These are phyloP conservation scores for Actias luna DNA, from an alignment of 2,888 invertebrate genomes.

Conservation along the genomic window DNA sequence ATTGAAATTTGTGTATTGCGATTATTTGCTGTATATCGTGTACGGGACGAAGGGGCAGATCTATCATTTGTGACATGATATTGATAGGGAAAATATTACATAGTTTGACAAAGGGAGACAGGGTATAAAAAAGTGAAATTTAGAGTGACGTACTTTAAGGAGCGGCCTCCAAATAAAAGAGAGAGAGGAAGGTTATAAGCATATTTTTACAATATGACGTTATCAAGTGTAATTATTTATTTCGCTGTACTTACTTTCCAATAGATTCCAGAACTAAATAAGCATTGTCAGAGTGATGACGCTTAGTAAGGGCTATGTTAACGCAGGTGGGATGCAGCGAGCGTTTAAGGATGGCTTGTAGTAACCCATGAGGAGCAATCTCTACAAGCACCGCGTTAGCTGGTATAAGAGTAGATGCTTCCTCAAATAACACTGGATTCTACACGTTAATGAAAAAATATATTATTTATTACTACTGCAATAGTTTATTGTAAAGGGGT, in stretches of 20 bases:
- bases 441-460: slow-evolving; percentile 20
- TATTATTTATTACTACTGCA: not conserved
- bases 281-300: slow-evolving; percentile 82
- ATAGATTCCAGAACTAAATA: slow-evolving; percentile 80
- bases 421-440: slow-evolving; percentile 87
- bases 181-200: no score
- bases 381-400: slow-evolving; percentile 90
- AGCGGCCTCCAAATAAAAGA: no score
- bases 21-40: no score
- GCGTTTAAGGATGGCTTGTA: slow-evolving; percentile 86
- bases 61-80: no score
- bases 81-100: no score
- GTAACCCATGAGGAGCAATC: slow-evolving; percentile 92
- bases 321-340: slow-evolving; percentile 83
- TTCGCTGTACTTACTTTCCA: slow-evolving; percentile 47
- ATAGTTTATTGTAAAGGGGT: not conserved
- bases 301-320: slow-evolving; percentile 87
- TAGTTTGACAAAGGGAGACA: no score
- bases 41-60: no score
- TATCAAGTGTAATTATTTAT: not conserved
- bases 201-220: no score
- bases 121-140: no score
- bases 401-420: slow-evolving; percentile 88
- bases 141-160: no score
- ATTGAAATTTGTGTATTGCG: no score